Base-by-base conservation (phyloP, 2,888 invertebrate species). In the Mamestra brassicae region DNA sequence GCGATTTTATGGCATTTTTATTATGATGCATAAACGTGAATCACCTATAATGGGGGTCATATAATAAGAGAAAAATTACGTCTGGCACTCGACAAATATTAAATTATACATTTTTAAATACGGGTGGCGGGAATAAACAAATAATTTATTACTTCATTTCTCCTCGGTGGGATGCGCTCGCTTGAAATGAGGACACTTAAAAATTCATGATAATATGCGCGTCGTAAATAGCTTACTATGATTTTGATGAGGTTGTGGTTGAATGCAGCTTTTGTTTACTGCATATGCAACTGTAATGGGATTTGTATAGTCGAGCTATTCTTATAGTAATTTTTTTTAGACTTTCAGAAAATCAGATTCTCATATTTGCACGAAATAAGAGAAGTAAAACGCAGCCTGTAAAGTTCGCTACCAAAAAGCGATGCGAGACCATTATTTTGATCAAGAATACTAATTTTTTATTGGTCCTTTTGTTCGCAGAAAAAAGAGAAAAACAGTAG, bases 21-120 rank as follows among this genome's bases (percentile, higher is more conserved):
- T 96, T 95, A 94, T 96, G 95, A 95, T 94, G 93, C 95, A 95
- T 94, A 94, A 95, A 94, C 94, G 93, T 95, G 94, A 95, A 96
- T 96, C 95, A 95, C 90, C 92, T 91, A 92, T 94, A 94, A 95
- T 92, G 93, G 92, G 80, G 62, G 83, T 87, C 86, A 87, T 88
- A 87, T 89, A 64, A 87, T 90, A 92, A 86, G 89, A 91, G 88
- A 93, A 93, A 93, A 92, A 89, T 90, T 91, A 92, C 88, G 86
- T 87, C 83, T 87, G 85, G 82, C 89, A 88, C 90, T 91, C 90
- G 85, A 89, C 89, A 91, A 90, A 91, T 90, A 91, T 91, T 86
- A 90, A 90, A 91, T 89, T 87, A 89, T 89, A 88, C 85, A 89
- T 86, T 91, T 91, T 89, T 90, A 90, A 90, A 90, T 88, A 88